Evolutionary conservation across 2,113 vertebrate species (phyloP).

Genomic region (Hemichromis elongatus): DNA sequence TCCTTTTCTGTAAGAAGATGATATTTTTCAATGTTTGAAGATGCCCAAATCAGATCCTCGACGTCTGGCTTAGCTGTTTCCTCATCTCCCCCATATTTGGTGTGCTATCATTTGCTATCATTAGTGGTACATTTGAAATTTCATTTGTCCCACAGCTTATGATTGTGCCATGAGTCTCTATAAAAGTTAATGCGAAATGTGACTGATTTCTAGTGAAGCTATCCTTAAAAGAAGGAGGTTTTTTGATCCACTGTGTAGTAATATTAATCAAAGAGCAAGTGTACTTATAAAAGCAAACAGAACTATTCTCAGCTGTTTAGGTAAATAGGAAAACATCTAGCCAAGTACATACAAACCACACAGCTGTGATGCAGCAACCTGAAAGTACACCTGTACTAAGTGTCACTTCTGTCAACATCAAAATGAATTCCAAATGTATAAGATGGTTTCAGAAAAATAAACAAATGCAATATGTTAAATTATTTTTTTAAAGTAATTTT

Average conservation of each 20-base stretch:
- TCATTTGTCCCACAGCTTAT: not conserved
- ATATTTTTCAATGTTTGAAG: conserved; percentile 51
- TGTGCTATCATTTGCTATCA: conserved; percentile 3
- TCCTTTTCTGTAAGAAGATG: conserved; percentile 63
- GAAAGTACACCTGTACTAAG: not conserved
- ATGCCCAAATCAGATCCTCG: conserved; percentile 25
- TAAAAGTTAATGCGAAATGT: conserved; percentile 13
- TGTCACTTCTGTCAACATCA: not conserved
- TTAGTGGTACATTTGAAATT: not conserved
- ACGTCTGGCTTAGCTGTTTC: not conserved
- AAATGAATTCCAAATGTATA: not conserved
- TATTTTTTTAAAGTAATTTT: not conserved
- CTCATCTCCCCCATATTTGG: not conserved
- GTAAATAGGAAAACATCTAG: not conserved
- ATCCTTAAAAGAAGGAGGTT: not conserved
- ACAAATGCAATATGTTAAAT: not conserved
- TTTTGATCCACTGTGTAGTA: not conserved
- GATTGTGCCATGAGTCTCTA: not conserved
- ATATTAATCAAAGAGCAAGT: not conserved
- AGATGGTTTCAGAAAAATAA: not conserved
- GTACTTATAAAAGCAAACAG: not conserved
- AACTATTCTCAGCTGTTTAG: not conserved
- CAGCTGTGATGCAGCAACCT: not conserved
- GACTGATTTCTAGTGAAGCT: not conserved
- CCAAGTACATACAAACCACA: not conserved